Evolutionary conservation across 2,888 invertebrate genomes (phyloP).

Genomic region (Phytoseiulus persimilis): DNA sequence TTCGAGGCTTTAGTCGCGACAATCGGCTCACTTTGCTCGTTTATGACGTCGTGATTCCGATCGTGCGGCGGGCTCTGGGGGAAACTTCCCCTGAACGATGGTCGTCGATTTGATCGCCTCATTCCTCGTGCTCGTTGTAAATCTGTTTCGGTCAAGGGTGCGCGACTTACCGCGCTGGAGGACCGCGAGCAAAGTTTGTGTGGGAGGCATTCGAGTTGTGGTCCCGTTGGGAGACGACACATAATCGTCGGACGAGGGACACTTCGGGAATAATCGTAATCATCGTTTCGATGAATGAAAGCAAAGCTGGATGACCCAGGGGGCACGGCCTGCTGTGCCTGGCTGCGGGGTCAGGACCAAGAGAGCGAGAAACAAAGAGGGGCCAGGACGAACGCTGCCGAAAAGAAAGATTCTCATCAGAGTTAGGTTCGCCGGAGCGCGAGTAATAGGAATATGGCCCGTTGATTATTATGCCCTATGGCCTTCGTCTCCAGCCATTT

Average conservation of each 20-base stretch:
- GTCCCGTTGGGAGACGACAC: not conserved
- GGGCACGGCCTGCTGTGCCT: not conserved
- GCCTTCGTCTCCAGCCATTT: slow-evolving; percentile 5
- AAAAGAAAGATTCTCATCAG: not conserved
- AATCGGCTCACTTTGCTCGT: too few species aligned
- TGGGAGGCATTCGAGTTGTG: not conserved
- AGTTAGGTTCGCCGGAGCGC: not conserved
- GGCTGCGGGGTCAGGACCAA: not conserved
- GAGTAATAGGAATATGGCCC: not conserved
- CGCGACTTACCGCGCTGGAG: not conserved
- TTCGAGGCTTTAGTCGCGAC: too few species aligned
- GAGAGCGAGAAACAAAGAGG: not conserved
- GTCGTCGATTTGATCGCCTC: not conserved
- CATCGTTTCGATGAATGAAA: not conserved
- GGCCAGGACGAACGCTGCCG: not conserved
- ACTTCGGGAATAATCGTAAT: not conserved
- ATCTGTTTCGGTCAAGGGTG: not conserved
- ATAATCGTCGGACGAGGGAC: not conserved
- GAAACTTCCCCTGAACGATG: not conserved
- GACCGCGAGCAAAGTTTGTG: not conserved
- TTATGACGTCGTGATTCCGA: not conserved
- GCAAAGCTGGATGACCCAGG: not conserved
- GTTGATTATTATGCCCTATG: slow-evolving; percentile 5
- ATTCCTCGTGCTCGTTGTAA: not conserved
- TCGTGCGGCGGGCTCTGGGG: not conserved